Conservation (phyloP, 2,888 invertebrate genomes). For the Clanis bilineata region DNA sequence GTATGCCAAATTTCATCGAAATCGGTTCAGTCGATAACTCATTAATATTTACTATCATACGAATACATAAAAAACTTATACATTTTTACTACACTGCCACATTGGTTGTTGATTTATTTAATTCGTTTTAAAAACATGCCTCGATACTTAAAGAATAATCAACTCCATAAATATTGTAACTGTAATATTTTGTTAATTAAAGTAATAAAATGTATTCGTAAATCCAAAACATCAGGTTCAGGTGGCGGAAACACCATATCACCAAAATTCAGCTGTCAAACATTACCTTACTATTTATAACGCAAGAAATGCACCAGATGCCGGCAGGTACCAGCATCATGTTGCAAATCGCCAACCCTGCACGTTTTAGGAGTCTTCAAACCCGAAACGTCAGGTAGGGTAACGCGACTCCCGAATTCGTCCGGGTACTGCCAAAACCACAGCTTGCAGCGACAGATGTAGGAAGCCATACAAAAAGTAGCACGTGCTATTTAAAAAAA, state of each 20-base stretch:
- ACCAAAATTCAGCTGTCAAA: slow-evolving; percentile 38
- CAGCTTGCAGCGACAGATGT: slow-evolving; percentile 78
- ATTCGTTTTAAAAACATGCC: no score
- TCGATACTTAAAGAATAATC: no score
- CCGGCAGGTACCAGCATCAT: slow-evolving; percentile 77
- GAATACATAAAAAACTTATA: no score
- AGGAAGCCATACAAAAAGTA: slow-evolving; percentile 71
- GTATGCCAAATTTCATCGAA: no score
- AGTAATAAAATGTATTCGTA: slow-evolving; percentile 1
- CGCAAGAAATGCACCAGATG: slow-evolving; percentile 75
- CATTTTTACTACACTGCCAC: no score
- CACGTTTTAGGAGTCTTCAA: slow-evolving; percentile 29
- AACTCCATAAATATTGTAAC: no score
- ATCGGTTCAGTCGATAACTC: no score
- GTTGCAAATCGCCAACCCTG: slow-evolving; percentile 66
- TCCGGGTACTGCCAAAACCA: slow-evolving; percentile 56
- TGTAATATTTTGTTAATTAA: no score
- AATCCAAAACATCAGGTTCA: not conserved
- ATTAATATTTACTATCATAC: no score
- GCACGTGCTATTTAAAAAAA: slow-evolving; percentile 75
- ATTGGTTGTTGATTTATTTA: no score
- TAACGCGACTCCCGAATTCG: slow-evolving; percentile 33
- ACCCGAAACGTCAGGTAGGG: slow-evolving; percentile 7
- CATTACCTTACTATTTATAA: slow-evolving; percentile 60
- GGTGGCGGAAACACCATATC: slow-evolving; percentile 13